These are phyloP conservation scores for Cloeon dipterum DNA, from an alignment of 2,888 invertebrate genomes.

Conservation along the genomic window DNA sequence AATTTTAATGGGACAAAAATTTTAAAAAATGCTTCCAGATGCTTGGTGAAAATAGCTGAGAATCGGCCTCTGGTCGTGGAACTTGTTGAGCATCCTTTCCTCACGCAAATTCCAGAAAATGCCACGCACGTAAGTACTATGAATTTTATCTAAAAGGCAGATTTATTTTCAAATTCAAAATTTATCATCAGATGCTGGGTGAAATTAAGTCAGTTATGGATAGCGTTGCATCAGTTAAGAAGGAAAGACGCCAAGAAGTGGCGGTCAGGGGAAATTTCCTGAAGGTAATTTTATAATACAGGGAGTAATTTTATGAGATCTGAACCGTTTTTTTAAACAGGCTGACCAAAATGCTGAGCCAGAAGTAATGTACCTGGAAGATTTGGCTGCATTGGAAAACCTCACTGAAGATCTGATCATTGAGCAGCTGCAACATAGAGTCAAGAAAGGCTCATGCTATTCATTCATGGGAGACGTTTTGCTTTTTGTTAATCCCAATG, in stretches of 20 bases:
- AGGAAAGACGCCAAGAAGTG: conserved; percentile 20
- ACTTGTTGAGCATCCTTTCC: conserved; percentile 64
- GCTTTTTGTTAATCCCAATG: conserved; percentile 57
- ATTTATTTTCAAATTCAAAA: background rate
- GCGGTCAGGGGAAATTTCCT: conserved; percentile 18
- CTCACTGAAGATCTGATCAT: conserved; percentile 49
- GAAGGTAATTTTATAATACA: background rate
- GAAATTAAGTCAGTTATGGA: conserved; percentile 39
- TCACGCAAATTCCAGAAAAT: conserved; percentile 53
- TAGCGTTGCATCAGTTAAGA: conserved; percentile 19
- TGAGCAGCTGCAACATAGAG: conserved; percentile 40
- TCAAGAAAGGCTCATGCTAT: conserved; percentile 40
- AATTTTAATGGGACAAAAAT: background rate
- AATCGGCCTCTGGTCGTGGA: conserved; percentile 64
- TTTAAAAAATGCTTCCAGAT: conserved; percentile 31
- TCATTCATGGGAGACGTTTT: conserved; percentile 65
- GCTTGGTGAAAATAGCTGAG: conserved; percentile 67
- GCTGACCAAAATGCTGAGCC: conserved; percentile 21
- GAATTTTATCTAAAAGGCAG: background rate
- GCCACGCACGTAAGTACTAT: conserved; percentile 54
- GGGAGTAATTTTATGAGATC: background rate
- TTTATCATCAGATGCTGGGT: conserved; percentile 34
- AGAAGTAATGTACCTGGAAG: conserved; percentile 58
- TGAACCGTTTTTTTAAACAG: background rate
- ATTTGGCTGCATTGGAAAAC: conserved; percentile 52